A percentile compares a stretch with the other conserved stretches of the same genome.
Evolutionary conservation across 2,797 vertebrate species (phyloP).

Genomic region (Schizopygopsis malacanthus): DNA sequence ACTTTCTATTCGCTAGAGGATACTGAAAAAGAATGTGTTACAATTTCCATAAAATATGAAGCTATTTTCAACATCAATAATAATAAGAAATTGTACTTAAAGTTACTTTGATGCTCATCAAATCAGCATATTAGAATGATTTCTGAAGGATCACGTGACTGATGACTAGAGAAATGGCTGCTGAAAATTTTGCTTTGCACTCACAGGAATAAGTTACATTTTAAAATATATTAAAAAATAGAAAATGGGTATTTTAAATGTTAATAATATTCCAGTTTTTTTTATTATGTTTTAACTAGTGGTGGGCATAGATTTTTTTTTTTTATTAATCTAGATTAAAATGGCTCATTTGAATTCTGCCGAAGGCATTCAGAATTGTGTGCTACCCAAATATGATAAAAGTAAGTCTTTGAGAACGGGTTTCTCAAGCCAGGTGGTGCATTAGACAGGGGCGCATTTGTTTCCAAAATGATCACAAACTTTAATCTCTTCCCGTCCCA

Average conservation of each 20-base stretch:
- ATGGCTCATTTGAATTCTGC: too few relatives aligned
- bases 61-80: background rate
- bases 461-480: too few relatives aligned
- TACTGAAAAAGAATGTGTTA: background rate
- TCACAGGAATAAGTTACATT: background rate
- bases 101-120: too few relatives aligned
- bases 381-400: too few relatives aligned
- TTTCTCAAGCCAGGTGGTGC: too few relatives aligned
- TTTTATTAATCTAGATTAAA: too few relatives aligned
- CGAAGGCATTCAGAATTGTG: too few relatives aligned
- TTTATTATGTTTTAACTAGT: background rate
- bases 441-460: too few relatives aligned
- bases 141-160: background rate
- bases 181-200: background rate
- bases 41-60: background rate
- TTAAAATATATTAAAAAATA: background rate
- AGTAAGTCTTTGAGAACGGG: too few relatives aligned
- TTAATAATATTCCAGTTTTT: too few relatives aligned
- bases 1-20: background rate
- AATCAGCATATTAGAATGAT: background rate
- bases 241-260: background rate
- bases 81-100: background rate
- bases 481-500: too few relatives aligned
- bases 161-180: background rate
- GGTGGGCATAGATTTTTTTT: too few relatives aligned